Conservation (phyloP, 2,113 vertebrate genomes). For the Clarias batrachus region DNA sequence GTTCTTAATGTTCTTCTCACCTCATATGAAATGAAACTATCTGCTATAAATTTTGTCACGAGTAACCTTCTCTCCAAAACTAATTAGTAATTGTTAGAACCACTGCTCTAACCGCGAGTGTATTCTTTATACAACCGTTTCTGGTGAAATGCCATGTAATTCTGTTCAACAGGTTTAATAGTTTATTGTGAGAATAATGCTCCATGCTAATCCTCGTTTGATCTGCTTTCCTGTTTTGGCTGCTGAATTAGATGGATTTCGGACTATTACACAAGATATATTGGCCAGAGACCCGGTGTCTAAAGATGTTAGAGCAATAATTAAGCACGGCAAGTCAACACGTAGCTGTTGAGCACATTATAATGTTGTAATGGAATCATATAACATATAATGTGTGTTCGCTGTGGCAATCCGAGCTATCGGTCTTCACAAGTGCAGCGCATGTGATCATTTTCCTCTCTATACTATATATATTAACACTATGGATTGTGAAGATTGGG, state of each 20-base stretch:
- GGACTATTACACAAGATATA: background rate
- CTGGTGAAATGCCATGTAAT: background rate
- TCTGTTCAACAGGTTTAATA: background rate
- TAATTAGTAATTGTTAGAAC: background rate
- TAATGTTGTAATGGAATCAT: background rate
- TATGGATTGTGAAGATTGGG: background rate
- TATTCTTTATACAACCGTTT: background rate
- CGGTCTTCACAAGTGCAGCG: background rate
- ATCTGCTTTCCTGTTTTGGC: background rate
- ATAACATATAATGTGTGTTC: background rate
- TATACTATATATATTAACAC: background rate
- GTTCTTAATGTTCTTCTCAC: background rate
- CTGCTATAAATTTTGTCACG: background rate
- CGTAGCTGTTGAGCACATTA: background rate
- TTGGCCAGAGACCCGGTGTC: background rate
- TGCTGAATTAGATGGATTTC: background rate
- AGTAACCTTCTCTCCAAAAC: background rate
- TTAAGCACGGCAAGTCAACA: background rate
- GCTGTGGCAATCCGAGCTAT: background rate
- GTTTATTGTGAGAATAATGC: background rate
- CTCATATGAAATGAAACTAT: background rate
- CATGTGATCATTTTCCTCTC: background rate
- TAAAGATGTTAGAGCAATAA: background rate
- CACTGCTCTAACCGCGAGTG: background rate
- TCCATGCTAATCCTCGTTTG: background rate